Percentiles rank a stretch among this genome's conserved stretches.
Evolutionary conservation across 2,797 vertebrate genomes (phyloP).

Genomic region (Psittacula echo): DNA sequence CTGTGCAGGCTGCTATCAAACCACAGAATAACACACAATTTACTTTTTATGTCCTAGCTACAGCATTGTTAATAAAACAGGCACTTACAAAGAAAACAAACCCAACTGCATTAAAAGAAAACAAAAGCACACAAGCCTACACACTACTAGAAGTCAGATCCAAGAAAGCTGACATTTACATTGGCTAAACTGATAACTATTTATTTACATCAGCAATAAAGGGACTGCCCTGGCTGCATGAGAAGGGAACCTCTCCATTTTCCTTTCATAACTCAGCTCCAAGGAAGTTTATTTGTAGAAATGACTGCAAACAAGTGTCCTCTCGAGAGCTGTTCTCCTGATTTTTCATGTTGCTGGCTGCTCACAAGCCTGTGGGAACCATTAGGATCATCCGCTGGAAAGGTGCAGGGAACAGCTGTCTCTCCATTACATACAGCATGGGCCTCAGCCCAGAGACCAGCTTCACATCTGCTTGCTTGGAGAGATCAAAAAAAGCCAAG

Average conservation of each 20-base stretch:
- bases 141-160: not conserved
- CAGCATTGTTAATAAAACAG: not conserved
- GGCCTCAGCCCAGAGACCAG: not conserved
- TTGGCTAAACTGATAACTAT: not conserved
- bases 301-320: slow-evolving; percentile 32
- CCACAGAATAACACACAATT: not conserved
- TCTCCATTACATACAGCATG: not conserved
- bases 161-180: not conserved
- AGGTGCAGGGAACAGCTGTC: slow-evolving; percentile 35
- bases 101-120: not conserved
- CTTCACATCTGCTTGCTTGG: slow-evolving; percentile 21
- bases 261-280: not conserved
- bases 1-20: not conserved
- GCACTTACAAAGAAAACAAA: slow-evolving; percentile 7
- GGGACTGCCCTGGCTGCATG: not conserved
- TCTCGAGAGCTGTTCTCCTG: not conserved
- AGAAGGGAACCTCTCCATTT: not conserved
- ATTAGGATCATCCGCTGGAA: slow-evolving; percentile 28
- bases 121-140: not conserved
- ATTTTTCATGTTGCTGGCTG: slow-evolving; percentile 41
- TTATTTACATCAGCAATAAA: slow-evolving; percentile 11
- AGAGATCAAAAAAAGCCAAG: not conserved
- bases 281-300: slow-evolving; percentile 37
- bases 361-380: slow-evolving; percentile 16
- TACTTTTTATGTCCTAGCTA: not conserved